Percentiles rank a stretch among this genome's conserved stretches.
These are phyloP conservation scores for Otus sunia DNA, from an alignment of 2,113 vertebrate species.

Conservation along the genomic window DNA sequence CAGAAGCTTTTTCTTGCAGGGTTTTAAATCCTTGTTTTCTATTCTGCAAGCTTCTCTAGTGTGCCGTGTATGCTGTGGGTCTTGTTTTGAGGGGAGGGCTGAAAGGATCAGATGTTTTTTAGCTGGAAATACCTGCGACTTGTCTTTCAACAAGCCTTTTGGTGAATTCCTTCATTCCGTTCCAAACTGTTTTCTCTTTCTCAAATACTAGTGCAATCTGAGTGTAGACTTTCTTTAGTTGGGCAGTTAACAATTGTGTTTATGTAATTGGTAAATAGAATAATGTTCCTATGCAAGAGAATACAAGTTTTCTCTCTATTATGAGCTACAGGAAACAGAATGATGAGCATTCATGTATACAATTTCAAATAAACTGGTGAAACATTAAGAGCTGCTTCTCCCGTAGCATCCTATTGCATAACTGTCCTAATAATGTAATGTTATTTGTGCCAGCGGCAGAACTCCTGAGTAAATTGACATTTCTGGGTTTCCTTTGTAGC, in stretches of 20 bases:
- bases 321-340: neutral
- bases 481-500: slow-evolving; percentile 71
- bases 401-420: fast-evolving
- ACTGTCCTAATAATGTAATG: neutral
- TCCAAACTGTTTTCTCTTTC: neutral
- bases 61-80: neutral
- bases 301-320: fast-evolving
- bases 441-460: neutral
- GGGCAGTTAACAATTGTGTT: neutral
- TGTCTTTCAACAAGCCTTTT: neutral
- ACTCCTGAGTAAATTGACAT: fast-evolving
- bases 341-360: fast-evolving
- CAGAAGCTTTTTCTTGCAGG: neutral
- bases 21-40: neutral
- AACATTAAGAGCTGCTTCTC: fast-evolving
- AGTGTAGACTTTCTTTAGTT: neutral
- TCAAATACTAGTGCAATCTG: too few species aligned
- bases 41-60: neutral
- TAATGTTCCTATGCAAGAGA: neutral
- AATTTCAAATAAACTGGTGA: neutral
- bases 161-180: neutral
- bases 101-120: neutral
- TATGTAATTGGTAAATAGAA: neutral
- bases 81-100: neutral
- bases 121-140: neutral